A percentile compares a stretch with the other conserved stretches of the same genome.
These are phyloP conservation scores for Phrynocephalus forsythii DNA, from an alignment of 2,797 vertebrate species.

Conservation along the genomic window DNA sequence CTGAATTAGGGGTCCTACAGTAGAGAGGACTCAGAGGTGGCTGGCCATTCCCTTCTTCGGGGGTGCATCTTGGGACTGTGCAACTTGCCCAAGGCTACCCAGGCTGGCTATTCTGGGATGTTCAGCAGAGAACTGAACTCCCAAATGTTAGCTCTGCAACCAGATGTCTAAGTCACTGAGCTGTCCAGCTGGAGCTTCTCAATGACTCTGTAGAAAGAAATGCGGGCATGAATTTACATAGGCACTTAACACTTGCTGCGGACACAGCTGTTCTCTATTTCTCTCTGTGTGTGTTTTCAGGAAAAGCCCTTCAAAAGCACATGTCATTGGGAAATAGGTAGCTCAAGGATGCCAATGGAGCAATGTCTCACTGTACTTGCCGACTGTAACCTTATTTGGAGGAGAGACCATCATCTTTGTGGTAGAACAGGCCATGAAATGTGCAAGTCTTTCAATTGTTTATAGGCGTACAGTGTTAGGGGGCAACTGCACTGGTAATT, in stretches of 20 bases:
- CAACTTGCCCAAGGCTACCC: no score
- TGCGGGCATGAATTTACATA: not conserved
- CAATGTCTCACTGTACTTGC: not conserved
- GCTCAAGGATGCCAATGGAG: not conserved
- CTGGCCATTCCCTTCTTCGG: no score
- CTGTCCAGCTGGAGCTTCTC: no score
- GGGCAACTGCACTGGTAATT: no score
- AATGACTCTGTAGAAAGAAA: not conserved
- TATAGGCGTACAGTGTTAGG: not conserved
- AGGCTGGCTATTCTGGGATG: no score
- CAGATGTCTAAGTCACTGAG: no score
- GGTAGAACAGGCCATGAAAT: not conserved
- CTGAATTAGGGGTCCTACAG: no score
- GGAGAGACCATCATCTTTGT: not conserved
- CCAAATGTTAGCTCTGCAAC: no score
- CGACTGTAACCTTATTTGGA: not conserved
- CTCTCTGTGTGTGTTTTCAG: not conserved
- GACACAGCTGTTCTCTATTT: not conserved
- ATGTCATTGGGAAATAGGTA: not conserved
- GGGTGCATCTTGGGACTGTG: no score
- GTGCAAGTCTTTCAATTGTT: not conserved
- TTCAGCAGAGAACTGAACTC: no score
- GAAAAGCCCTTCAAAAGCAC: not conserved
- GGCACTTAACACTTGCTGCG: not conserved
- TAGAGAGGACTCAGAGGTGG: no score